Conservation (phyloP, 30 jellyfish, hydroid and myxozoan species). For the Sanderia malayensis region DNA sequence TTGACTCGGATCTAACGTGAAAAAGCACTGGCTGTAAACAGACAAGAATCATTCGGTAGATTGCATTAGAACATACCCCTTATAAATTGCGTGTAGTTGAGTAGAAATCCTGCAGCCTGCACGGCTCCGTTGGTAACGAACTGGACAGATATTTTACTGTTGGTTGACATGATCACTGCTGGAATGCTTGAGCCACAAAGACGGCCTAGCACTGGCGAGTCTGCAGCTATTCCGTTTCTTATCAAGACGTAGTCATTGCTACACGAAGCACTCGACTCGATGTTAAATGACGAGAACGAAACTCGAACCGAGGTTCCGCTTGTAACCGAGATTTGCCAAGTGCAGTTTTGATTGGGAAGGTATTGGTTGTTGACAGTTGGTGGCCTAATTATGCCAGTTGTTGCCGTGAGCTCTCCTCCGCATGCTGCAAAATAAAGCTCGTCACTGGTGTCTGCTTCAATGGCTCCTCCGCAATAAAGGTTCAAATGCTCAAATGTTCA, state of each 20-base stretch:
- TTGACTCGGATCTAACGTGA: too few species aligned
- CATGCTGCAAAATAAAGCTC: too few species aligned
- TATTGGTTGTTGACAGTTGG: conserved; percentile 33
- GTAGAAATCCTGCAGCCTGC: conserved; percentile 50
- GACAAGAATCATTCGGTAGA: conserved; percentile 13
- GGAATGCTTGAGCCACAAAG: conserved; percentile 45
- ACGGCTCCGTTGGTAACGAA: conserved; percentile 53
- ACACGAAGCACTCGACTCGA: conserved; percentile 51
- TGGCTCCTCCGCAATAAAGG: too few species aligned
- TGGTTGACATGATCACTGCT: conserved; percentile 5
- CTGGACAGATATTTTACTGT: conserved; percentile 33
- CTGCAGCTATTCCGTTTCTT: conserved; percentile 54
- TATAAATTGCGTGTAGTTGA: conserved; percentile 38
- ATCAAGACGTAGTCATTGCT: conserved; percentile 51
- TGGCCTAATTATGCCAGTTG: conserved; percentile 57
- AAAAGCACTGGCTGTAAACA: too few species aligned
- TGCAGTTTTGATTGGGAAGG: conserved; percentile 50
- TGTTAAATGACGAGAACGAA: conserved; percentile 23
- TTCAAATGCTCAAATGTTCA: too few species aligned
- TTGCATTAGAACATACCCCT: too few species aligned
- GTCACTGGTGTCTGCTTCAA: too few species aligned
- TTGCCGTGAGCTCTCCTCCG: conserved; percentile 53
- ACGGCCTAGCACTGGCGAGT: conserved; percentile 62
- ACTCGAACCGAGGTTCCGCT: conserved; percentile 44
- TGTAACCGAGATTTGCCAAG: conserved; percentile 47